Evolutionary conservation across 2,797 vertebrate genomes (phyloP).

Genomic region (Poeciliopsis paucimaculata): DNA sequence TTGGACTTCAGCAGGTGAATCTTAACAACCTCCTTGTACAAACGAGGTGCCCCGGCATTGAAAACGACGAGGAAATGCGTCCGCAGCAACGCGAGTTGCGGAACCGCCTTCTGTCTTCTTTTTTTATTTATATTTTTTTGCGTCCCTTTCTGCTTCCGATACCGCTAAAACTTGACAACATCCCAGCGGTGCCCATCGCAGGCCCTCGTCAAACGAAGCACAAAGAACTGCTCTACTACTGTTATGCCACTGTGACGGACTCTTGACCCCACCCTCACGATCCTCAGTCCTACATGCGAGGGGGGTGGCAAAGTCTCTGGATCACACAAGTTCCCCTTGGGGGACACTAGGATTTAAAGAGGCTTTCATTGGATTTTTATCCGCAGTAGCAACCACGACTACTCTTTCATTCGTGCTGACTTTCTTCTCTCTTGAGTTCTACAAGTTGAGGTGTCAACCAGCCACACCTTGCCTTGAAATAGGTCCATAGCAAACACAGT

Average conservation of each 20-base stretch:
- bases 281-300: conserved; percentile 46
- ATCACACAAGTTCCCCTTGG: conserved; percentile 38
- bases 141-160: conserved; percentile 21
- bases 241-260: conserved; percentile 82
- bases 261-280: conserved; percentile 62
- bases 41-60: conserved; percentile 36
- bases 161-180: conserved; percentile 45
- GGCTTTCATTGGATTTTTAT: conserved; percentile 53
- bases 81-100: conserved; percentile 40
- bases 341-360: conserved; percentile 54
- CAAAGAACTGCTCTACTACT: conserved; percentile 82
- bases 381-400: conserved; percentile 58
- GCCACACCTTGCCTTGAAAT: conserved; percentile 74
- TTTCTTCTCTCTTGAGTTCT: conserved; percentile 49
- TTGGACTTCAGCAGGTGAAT: conserved; percentile 37
- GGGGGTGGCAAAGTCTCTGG: conserved; percentile 55
- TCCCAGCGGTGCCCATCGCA: conserved; percentile 54
- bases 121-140: background rate
- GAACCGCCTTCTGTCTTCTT: conserved; percentile 26
- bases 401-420: conserved; percentile 42
- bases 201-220: conserved; percentile 77
- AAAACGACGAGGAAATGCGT: conserved; percentile 19
- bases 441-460: conserved; percentile 61
- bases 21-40: conserved; percentile 32
- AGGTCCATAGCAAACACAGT: conserved; percentile 68